Evolutionary conservation across 2,797 vertebrate genomes (phyloP), one percentile per base, ranked within the genome.

Genomic region (Aldrovandia affinis): DNA sequence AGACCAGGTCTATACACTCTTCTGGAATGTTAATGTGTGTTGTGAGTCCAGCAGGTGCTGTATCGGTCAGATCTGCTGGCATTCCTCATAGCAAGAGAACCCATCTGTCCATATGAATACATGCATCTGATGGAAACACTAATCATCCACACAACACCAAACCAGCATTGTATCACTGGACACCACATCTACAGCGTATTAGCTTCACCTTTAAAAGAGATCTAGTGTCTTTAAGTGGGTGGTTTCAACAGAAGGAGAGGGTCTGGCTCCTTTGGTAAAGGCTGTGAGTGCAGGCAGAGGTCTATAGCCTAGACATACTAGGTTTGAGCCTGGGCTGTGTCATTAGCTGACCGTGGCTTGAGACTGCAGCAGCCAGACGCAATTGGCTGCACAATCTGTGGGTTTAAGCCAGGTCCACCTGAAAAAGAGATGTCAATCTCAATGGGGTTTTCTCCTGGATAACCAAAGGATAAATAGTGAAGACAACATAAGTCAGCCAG

Each of bases 51-150:
- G 50, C 15, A 2, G 59, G 78, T 52, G 77, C 25, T 75, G 81
- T 55, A 47, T 77, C 61, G 59, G 83, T 78, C 39, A 59, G 68
- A 75, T 42, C 36, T 83, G 52, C 81, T 30, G 81, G 61, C 70
- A 84, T 79, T 14, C 75, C 52, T 82, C 63, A 15, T 70, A 81
- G 82, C 80, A 85, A 78, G 82, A 65, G 42, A 77, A 61, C 50
- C 50, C 55, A 0, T 14, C 12, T 57, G 18, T 20, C 55, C 2
- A 7, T 57, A 15, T 15, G 12, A 57, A 57, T 57, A 2, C 12
- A 50, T 12, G 12, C 47, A 50, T 50, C 47, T 6, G 47, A 50
- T 50, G 47, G 47, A 20, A 15, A 10, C 15, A n/a, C n/a, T n/a
- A n/a, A n/a, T 57, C 55, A 57, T 14, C 6, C 47, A 50, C 12